Percentiles rank a stretch among this genome's conserved stretches.
Conservation (phyloP, 2,797 vertebrate genomes). For the Clarias fuscus region DNA sequence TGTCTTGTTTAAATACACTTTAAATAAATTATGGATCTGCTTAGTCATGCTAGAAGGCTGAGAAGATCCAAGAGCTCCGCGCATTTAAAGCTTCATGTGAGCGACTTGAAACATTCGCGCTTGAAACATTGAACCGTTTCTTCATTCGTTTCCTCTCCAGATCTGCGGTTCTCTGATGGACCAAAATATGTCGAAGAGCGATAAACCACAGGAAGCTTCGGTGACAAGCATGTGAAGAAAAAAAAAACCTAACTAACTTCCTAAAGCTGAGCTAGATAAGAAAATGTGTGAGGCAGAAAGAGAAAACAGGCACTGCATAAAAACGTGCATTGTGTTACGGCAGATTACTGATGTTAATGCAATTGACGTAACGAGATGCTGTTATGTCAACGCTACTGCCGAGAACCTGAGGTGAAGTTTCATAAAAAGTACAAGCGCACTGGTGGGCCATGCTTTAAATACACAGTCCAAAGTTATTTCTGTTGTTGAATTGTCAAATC, state of each 20-base stretch:
- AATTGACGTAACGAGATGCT: background rate
- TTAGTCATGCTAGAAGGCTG: background rate
- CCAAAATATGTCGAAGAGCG: conserved; percentile 33
- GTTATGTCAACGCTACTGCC: too few species aligned
- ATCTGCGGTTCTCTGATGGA: conserved; percentile 31
- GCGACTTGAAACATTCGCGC: too few species aligned
- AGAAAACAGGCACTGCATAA: background rate
- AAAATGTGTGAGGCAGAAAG: background rate
- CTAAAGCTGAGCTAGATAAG: conserved; percentile 48
- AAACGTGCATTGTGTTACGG: background rate
- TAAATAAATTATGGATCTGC: background rate
- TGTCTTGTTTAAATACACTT: too few species aligned
- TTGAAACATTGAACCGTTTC: background rate
- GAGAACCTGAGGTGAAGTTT: background rate
- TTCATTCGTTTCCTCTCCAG: conserved; percentile 28
- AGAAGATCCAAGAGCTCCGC: background rate
- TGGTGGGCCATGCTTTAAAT: background rate
- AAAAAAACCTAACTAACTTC: conserved; percentile 57
- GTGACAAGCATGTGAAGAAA: conserved; percentile 28
- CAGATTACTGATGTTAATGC: background rate
- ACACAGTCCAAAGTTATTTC: background rate
- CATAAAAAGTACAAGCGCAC: background rate
- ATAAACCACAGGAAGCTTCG: conserved; percentile 61
- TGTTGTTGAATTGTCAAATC: background rate
- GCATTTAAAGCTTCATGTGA: too few species aligned